phyloP scores from a whole-genome alignment of 2,797 vertebrate genomes.

The Masticophis lateralis region DNA sequence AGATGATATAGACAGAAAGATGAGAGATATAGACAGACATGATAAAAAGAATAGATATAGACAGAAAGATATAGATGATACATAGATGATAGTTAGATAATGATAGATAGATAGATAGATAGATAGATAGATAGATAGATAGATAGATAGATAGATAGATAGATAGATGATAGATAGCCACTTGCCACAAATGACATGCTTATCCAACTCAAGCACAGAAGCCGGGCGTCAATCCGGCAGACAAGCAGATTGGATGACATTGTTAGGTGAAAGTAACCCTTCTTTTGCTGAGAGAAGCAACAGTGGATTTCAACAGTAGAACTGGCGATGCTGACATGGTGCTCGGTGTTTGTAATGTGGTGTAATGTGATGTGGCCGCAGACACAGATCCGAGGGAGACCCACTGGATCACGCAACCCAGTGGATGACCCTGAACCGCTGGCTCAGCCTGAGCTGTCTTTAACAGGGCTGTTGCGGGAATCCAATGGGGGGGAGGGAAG shows the following conservation, averaged over 20 bases:
- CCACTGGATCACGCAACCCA: not conserved
- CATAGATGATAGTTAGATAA: no score
- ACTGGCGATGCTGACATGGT: fast-evolving
- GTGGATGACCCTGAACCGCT: not conserved
- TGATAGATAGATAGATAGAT: no score
- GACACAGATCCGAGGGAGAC: not conserved
- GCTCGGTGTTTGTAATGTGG: not conserved
- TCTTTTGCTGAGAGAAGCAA: not conserved
- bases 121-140: no score
- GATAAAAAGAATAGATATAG: no score
- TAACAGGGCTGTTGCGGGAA: not conserved
- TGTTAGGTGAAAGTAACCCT: not conserved
- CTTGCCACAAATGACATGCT: not conserved
- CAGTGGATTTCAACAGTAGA: not conserved
- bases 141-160: no score
- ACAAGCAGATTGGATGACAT: no score
- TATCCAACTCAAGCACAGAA: not conserved
- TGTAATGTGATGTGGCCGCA: not conserved
- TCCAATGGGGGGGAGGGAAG: not conserved
- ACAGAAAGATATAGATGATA: no score
- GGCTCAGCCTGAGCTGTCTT: not conserved
- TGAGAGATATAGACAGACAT: no score
- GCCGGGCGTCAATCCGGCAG: no score
- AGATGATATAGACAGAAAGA: no score
- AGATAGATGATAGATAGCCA: no score